phyloP scores from a whole-genome alignment of 64 coral and sea anemone species.

The Exaiptasia diaphana region DNA sequence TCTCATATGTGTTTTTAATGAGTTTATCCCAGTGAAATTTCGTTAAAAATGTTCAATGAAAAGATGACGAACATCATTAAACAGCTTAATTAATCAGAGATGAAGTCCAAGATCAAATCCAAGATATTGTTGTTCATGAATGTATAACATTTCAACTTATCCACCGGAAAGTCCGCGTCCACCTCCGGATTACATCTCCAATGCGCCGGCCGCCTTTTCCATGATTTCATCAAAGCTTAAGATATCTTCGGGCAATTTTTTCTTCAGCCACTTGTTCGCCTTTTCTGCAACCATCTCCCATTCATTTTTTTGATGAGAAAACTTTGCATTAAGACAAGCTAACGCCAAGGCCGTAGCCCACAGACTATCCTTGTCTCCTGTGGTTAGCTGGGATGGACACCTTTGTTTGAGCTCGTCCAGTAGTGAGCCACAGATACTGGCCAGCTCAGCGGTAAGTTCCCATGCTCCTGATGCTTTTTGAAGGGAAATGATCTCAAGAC shows the following conservation, averaged over 20 bases:
- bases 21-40: too few species aligned
- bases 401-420: constrained; percentile 12
- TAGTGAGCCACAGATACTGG: neutral
- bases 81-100: too few species aligned
- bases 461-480: constrained; percentile 68
- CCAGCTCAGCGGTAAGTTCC: constrained; percentile 50
- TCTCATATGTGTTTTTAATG: too few species aligned
- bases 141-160: constrained; percentile 41
- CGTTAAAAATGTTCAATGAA: too few species aligned
- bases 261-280: constrained; percentile 43
- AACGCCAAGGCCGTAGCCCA: constrained; percentile 78
- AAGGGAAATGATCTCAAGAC: constrained; percentile 20
- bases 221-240: neutral
- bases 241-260: neutral
- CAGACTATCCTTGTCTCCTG: neutral
- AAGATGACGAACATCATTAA: too few species aligned
- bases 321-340: constrained; percentile 42
- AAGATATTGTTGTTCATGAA: too few species aligned
- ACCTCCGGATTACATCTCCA: constrained; percentile 54
- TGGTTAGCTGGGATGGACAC: constrained; percentile 18
- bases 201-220: constrained; percentile 13
- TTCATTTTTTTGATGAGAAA: constrained; percentile 30
- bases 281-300: constrained; percentile 61
- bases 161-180: constrained; percentile 38
- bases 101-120: too few species aligned